phyloP scores from a whole-genome alignment of 2,888 invertebrate genomes.

The Anthophora plumipes region DNA sequence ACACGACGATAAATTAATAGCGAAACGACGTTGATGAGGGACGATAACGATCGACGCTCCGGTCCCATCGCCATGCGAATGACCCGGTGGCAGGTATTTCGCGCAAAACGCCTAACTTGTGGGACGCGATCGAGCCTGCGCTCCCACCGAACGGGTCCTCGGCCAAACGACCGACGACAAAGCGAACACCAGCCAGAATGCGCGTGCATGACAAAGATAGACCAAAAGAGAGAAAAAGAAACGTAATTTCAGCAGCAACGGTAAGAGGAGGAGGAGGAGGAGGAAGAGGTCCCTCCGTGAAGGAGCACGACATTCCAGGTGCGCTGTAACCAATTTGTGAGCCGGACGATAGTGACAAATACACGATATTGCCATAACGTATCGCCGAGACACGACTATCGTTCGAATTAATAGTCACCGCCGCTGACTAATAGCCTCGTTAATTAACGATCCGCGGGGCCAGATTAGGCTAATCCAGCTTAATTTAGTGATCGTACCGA shows the following conservation, averaged over 20 bases:
- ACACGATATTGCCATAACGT: slow-evolving; percentile 81
- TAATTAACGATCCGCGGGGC: slow-evolving; percentile 80
- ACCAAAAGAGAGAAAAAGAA: slow-evolving; percentile 16
- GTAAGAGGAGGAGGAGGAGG: neutral
- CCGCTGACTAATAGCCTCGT: slow-evolving; percentile 80
- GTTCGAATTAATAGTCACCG: slow-evolving; percentile 80
- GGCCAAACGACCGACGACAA: slow-evolving; percentile 4
- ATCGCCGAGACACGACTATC: slow-evolving; percentile 78
- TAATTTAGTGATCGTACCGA: slow-evolving; percentile 79
- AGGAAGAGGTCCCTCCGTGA: slow-evolving; percentile 50
- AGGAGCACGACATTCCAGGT: slow-evolving; percentile 75
- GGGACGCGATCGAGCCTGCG: slow-evolving; percentile 30
- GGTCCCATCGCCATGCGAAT: slow-evolving; percentile 63
- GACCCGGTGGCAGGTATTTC: slow-evolving; percentile 59
- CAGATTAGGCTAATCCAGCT: slow-evolving; percentile 81
- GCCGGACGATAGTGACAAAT: slow-evolving; percentile 80
- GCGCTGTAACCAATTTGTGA: slow-evolving; percentile 82
- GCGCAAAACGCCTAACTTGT: slow-evolving; percentile 50
- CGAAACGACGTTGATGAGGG: slow-evolving; percentile 72
- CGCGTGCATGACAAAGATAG: slow-evolving; percentile 15
- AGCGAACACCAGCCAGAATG: neutral
- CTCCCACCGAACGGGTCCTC: slow-evolving; percentile 21
- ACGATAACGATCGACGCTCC: slow-evolving; percentile 70
- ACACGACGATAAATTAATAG: slow-evolving; percentile 71
- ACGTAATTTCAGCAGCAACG: slow-evolving; percentile 13